Percentiles rank a stretch among this genome's conserved stretches.
Evolutionary conservation across 2,113 vertebrate species (phyloP).

Genomic region (Gallinago undulata): DNA sequence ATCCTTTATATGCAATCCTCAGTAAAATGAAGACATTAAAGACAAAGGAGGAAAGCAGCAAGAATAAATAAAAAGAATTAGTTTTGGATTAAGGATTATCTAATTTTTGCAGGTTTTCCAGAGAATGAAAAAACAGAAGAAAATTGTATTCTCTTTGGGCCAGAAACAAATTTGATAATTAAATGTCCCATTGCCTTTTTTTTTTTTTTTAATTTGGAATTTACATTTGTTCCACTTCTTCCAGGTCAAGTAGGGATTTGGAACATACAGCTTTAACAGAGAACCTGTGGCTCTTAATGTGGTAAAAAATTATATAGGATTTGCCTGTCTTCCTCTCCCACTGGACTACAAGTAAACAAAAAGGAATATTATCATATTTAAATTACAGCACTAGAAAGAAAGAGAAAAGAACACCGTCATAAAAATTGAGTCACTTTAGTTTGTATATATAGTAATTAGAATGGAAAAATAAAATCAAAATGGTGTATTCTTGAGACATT

Average conservation of each 20-base stretch:
- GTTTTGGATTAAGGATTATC: slow-evolving; percentile 34
- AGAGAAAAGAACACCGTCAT: neutral
- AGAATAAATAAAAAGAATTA: slow-evolving; percentile 14
- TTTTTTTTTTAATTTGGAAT: neutral
- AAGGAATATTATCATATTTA: neutral
- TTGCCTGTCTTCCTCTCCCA: neutral
- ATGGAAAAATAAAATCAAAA: neutral
- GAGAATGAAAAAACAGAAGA: neutral
- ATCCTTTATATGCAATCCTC: neutral
- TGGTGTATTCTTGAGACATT: neutral
- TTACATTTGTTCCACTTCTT: neutral
- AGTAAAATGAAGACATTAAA: neutral
- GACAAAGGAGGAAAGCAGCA: neutral
- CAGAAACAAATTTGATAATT: slow-evolving; percentile 7
- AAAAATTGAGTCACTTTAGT: neutral
- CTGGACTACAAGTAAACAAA: neutral
- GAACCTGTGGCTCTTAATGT: neutral
- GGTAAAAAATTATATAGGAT: neutral
- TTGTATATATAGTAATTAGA: neutral
- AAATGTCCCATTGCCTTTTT: neutral
- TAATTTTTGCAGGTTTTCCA: slow-evolving; percentile 24
- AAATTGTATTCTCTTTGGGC: neutral
- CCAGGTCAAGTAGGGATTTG: neutral
- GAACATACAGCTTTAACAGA: neutral
- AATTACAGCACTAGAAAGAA: neutral